phyloP scores from a whole-genome alignment of 92 coral and sea anemone species.

The Metridium senile region DNA sequence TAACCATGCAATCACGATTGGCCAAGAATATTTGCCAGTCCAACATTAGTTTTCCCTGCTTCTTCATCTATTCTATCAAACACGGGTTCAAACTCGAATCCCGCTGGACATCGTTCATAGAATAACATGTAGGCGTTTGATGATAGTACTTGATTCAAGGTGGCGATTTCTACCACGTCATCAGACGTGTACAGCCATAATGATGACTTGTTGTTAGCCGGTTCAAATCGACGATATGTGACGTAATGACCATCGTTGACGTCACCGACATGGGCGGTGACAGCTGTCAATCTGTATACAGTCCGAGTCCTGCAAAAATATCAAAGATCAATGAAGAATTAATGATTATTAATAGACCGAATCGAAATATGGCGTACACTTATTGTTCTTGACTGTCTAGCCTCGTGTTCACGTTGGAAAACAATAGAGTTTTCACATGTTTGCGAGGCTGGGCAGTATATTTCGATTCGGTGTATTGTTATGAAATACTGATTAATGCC shows the following conservation, averaged over 20 bases:
- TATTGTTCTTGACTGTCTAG: too few relatives aligned
- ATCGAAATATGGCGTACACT: too few relatives aligned
- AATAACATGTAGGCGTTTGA: conserved; percentile 90
- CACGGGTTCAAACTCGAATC: conserved; percentile 38
- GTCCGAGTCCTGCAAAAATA: conserved; percentile 51
- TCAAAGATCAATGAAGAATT: too few relatives aligned
- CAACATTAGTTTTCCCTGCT: conserved; percentile 15
- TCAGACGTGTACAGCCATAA: conserved; percentile 88
- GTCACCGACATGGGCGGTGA: conserved; percentile 88
- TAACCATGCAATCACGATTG: too few relatives aligned
- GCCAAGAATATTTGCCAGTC: background rate
- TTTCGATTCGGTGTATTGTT: too few relatives aligned
- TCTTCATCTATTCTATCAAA: conserved; percentile 31
- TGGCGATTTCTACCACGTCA: conserved; percentile 68
- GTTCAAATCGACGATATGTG: conserved; percentile 80
- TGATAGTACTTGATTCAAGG: conserved; percentile 72
- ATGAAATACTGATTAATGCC: too few relatives aligned
- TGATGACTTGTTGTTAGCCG: conserved; percentile 37
- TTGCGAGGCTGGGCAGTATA: too few relatives aligned
- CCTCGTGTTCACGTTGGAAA: too few relatives aligned
- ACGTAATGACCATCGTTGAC: conserved; percentile 95
- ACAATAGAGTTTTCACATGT: too few relatives aligned
- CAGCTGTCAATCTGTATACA: conserved; percentile 79
- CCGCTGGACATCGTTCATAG: conserved; percentile 70
- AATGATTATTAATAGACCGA: too few relatives aligned